Conservation (phyloP, 2,113 vertebrate genomes). For the Anarrhichthys ocellatus region DNA sequence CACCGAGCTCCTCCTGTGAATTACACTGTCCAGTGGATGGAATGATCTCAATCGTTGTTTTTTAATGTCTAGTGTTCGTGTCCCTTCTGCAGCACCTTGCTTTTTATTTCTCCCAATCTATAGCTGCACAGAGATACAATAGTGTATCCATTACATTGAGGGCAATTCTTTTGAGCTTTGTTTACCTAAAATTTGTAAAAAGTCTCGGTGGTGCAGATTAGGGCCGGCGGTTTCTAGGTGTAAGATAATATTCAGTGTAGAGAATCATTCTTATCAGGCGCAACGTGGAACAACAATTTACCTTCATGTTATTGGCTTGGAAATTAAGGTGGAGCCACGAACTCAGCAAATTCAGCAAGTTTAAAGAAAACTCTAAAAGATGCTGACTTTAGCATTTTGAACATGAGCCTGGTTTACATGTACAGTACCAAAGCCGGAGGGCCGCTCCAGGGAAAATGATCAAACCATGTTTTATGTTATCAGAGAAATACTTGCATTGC, state of each 20-base stretch:
- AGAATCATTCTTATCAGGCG: slow-evolving; percentile 55
- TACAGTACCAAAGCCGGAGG: slow-evolving; percentile 56
- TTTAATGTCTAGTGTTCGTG: slow-evolving; percentile 5
- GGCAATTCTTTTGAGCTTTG: not conserved
- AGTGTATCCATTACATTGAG: not conserved
- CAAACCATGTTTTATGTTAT: slow-evolving; percentile 68
- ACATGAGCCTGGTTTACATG: slow-evolving; percentile 59
- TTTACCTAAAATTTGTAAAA: slow-evolving; percentile 10
- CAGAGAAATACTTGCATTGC: slow-evolving; percentile 48
- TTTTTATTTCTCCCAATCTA: not conserved
- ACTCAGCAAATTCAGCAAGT: slow-evolving; percentile 70
- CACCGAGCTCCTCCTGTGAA: not conserved
- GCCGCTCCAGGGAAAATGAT: slow-evolving; percentile 66
- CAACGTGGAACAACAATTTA: slow-evolving; percentile 64
- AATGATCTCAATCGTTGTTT: not conserved
- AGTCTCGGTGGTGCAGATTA: slow-evolving; percentile 35
- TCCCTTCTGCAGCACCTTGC: not conserved
- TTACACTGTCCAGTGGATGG: not conserved
- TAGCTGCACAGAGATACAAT: slow-evolving; percentile 1
- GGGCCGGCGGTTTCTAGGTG: slow-evolving; percentile 12
- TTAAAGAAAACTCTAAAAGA: slow-evolving; percentile 63
- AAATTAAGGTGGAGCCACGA: slow-evolving; percentile 61
- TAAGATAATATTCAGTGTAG: slow-evolving; percentile 37
- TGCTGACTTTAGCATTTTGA: slow-evolving; percentile 71
- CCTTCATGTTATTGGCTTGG: slow-evolving; percentile 55